Percentiles rank a stretch among this genome's conserved stretches.
phyloP scores from a whole-genome alignment of 1,140 invertebrate species.

The Sycophaga agraensis region DNA sequence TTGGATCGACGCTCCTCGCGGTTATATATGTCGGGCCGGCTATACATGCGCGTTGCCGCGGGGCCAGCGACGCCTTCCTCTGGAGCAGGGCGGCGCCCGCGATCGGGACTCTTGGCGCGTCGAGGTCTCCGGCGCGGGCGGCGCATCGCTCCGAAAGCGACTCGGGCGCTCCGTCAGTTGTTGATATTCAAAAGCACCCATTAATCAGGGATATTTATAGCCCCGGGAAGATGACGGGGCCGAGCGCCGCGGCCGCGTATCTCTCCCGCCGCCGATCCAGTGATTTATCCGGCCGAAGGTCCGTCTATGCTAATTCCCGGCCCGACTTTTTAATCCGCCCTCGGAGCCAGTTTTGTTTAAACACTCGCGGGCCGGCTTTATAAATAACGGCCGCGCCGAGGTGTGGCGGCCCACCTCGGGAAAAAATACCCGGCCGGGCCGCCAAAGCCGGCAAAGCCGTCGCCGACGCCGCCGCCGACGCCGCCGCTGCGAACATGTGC shows the following conservation, averaged over 20 bases:
- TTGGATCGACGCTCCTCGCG: too few relatives aligned
- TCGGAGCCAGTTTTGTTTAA: conserved; percentile 4
- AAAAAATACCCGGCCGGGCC: conserved; percentile 21
- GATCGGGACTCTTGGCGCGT: not conserved
- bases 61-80: not conserved
- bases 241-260: not conserved
- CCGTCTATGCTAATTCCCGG: conserved; percentile 16
- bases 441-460: too few relatives aligned
- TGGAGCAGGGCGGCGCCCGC: not conserved
- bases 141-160: conserved; percentile 5
- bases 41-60: too few relatives aligned
- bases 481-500: conserved; percentile 28
- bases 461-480: not conserved
- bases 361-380: not conserved
- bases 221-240: conserved; percentile 14
- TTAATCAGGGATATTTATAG: conserved; percentile 30
- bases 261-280: conserved; percentile 2
- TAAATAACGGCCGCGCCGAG: not conserved
- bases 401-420: not conserved
- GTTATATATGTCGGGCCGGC: too few relatives aligned
- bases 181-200: conserved; percentile 29
- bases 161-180: conserved; percentile 3
- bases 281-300: conserved; percentile 26
- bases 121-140: conserved; percentile 4
- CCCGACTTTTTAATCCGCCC: conserved; percentile 2